Evolutionary conservation across 2,113 vertebrate genomes (phyloP).

Genomic region (Eretmochelys imbricata): DNA sequence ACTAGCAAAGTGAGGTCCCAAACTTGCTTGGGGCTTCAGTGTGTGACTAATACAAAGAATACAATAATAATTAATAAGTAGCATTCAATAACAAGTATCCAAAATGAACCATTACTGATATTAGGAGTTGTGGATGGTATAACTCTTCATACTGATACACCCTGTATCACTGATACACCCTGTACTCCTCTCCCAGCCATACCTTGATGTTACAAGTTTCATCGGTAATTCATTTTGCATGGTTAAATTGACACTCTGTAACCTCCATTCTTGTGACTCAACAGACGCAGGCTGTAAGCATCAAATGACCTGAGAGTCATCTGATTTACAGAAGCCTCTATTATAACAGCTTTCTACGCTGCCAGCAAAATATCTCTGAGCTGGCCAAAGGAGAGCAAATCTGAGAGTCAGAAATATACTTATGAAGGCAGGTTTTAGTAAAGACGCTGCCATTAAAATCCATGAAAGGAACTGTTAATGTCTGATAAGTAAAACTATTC

Average conservation of each 20-base stretch:
- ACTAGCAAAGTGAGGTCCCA: neutral
- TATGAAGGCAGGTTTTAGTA: conserved; percentile 16
- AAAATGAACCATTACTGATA: neutral
- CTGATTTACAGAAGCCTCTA: conserved; percentile 71
- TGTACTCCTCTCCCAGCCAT: rapidly evolving
- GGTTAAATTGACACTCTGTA: conserved; percentile 59
- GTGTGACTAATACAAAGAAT: neutral
- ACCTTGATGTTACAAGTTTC: neutral
- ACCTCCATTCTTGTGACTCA: conserved; percentile 68
- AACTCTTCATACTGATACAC: neutral
- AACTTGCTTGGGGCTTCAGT: neutral
- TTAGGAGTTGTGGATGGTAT: neutral
- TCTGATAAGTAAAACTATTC: neutral
- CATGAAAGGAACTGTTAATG: neutral
- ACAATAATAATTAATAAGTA: neutral
- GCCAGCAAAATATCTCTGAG: conserved; percentile 38
- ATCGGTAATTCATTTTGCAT: conserved; percentile 14
- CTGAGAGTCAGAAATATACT: neutral
- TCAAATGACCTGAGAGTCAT: conserved; percentile 75
- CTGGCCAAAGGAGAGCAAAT: neutral
- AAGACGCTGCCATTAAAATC: neutral
- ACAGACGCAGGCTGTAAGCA: conserved; percentile 41
- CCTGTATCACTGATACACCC: neutral
- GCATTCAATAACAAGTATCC: neutral
- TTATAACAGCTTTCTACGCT: conserved; percentile 48